Conservation (phyloP, 30 jellyfish, hydroid and myxozoan genomes). For the Aurelia aurita complex sp. Pacific region DNA sequence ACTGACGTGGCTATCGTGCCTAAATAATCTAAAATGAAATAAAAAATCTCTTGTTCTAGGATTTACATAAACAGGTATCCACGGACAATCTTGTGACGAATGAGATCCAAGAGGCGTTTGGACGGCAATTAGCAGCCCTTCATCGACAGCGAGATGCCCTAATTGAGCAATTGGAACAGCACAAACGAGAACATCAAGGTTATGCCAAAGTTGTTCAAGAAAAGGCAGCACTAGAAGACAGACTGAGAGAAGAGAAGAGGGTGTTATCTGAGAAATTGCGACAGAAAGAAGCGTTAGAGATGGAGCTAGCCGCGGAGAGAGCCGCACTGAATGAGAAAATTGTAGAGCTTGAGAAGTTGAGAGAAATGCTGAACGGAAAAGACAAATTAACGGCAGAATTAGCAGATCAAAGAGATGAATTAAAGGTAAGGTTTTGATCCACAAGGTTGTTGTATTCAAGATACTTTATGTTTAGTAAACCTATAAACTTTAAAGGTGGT, state of each 20-base stretch:
- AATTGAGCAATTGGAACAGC: conserved; percentile 71
- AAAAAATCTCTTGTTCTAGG: conserved; percentile 24
- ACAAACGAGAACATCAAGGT: conserved; percentile 65
- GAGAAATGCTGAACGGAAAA: conserved; percentile 64
- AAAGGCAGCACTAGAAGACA: conserved; percentile 69
- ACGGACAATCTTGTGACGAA: conserved; percentile 54
- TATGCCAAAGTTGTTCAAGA: conserved; percentile 72
- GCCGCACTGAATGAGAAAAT: conserved; percentile 68
- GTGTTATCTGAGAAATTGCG: conserved; percentile 59
- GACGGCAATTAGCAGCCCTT: conserved; percentile 77
- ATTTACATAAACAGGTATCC: conserved; percentile 56
- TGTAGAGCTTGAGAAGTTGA: conserved; percentile 67
- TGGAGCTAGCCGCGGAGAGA: conserved; percentile 69
- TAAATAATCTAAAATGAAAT: neutral
- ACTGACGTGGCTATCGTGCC: too few relatives aligned
- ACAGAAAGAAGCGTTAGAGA: conserved; percentile 75
- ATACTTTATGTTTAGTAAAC: too few relatives aligned
- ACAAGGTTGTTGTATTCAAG: too few relatives aligned
- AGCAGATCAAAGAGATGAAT: conserved; percentile 67
- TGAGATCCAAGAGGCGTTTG: conserved; percentile 81
- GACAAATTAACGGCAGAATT: conserved; percentile 63
- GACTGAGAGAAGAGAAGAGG: conserved; percentile 68
- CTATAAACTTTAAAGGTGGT: too few relatives aligned
- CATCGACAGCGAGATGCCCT: conserved; percentile 80
- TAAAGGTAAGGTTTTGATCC: conserved; percentile 27